phyloP scores from a whole-genome alignment of 2,888 invertebrate species.

The Bellardia pandia region DNA sequence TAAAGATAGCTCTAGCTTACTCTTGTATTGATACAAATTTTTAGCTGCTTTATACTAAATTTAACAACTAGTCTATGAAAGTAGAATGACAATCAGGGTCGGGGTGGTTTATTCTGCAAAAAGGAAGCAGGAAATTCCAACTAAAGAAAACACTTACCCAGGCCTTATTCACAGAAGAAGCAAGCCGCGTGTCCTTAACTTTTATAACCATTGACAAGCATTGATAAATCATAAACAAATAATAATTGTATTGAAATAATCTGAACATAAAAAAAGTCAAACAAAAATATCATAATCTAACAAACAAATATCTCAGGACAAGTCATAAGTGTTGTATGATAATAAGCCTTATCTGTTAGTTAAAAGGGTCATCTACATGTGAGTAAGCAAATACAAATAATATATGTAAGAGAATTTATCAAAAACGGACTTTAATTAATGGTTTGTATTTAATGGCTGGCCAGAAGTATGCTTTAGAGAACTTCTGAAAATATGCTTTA shows the following conservation, averaged over 20 bases:
- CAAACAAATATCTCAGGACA: neutral
- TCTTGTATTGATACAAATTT: conserved; percentile 23
- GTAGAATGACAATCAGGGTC: neutral
- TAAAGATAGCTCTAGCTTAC: neutral
- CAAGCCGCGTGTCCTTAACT: conserved; percentile 62
- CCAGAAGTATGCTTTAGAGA: neutral
- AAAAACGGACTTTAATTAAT: neutral
- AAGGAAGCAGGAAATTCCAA: neutral
- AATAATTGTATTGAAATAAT: conserved; percentile 50
- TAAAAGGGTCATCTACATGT: conserved; percentile 20
- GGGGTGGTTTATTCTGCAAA: conserved; percentile 26
- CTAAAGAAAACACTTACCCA: conserved; percentile 52
- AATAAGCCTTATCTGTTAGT: neutral
- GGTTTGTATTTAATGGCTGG: neutral
- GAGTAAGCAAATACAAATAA: conserved; percentile 13
- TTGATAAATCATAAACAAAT: conserved; percentile 61
- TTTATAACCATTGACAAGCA: conserved; percentile 37
- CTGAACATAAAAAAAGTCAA: conserved; percentile 3
- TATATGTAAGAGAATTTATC: neutral
- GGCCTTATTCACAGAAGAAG: conserved; percentile 9
- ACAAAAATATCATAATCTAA: conserved; percentile 24
- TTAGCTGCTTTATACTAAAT: neutral
- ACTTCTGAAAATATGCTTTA: neutral
- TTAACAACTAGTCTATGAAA: conserved; percentile 12
- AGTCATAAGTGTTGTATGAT: conserved; percentile 16